Evolutionary conservation across 2,888 invertebrate species (phyloP).

Genomic region (Dryadula phaetusa): DNA sequence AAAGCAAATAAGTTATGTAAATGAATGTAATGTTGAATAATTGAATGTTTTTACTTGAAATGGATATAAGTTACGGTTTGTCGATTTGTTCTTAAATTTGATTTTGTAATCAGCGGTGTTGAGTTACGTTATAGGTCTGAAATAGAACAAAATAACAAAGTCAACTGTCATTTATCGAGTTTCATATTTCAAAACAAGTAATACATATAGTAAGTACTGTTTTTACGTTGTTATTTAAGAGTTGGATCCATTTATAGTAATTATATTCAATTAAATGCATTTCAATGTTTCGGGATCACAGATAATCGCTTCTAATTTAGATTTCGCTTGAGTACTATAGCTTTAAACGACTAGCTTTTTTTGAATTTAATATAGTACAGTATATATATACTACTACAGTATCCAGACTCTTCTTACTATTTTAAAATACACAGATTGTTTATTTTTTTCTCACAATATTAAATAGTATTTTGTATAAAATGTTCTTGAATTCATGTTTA

Average conservation of each 20-base stretch:
- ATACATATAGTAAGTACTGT: too few relatives aligned
- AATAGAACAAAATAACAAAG: too few relatives aligned
- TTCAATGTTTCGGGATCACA: constrained; percentile 5
- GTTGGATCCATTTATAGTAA: neutral
- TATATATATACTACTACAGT: neutral
- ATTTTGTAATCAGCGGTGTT: neutral
- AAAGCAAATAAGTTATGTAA: too few relatives aligned
- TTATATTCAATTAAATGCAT: neutral
- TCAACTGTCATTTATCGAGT: too few relatives aligned
- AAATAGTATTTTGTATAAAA: constrained; percentile 17
- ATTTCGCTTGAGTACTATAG: constrained; percentile 15
- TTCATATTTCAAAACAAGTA: too few relatives aligned
- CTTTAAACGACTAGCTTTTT: constrained; percentile 10
- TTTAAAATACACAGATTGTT: constrained; percentile 24
- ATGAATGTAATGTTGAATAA: too few relatives aligned
- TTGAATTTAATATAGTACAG: neutral
- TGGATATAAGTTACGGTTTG: neutral
- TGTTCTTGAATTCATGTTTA: neutral
- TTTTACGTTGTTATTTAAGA: too few relatives aligned
- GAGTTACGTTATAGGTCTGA: neutral
- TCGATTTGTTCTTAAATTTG: too few relatives aligned
- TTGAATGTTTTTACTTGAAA: neutral
- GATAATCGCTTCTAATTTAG: constrained; percentile 1
- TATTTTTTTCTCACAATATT: constrained; percentile 19
- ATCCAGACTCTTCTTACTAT: neutral